Evolutionary conservation across 2,797 vertebrate species (phyloP).

Genomic region (Xyrichtys novacula): DNA sequence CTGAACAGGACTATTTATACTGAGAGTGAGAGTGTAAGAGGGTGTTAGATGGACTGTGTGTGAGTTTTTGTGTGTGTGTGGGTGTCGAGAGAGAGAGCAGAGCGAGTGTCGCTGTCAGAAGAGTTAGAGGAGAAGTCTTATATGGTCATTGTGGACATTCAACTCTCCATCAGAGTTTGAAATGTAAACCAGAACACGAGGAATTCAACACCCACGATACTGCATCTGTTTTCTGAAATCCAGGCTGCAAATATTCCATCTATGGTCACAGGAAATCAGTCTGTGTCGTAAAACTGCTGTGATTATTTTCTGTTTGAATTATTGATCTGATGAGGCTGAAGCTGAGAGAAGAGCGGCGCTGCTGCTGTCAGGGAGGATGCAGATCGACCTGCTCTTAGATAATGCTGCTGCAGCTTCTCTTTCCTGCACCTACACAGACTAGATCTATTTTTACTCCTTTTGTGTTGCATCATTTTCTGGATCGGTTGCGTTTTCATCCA

Average conservation of each 20-base stretch:
- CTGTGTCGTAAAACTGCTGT: not conserved
- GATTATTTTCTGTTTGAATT: constrained; percentile 21
- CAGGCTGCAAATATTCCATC: constrained; percentile 55
- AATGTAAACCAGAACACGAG: constrained; percentile 64
- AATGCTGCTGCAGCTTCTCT: constrained; percentile 23
- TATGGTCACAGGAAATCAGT: constrained; percentile 37
- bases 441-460: constrained; percentile 38
- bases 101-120: constrained; percentile 34
- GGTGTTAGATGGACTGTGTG: constrained; percentile 16
- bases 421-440: constrained; percentile 16
- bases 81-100: constrained; percentile 67
- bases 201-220: constrained; percentile 16
- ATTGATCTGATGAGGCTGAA: constrained; percentile 20
- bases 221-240: constrained; percentile 39
- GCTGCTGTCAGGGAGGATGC: constrained; percentile 24
- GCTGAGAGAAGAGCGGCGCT: not conserved
- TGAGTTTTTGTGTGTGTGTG: constrained; percentile 18
- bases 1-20: constrained; percentile 46
- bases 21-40: constrained; percentile 29
- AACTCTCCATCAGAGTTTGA: constrained; percentile 60
- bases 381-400: constrained; percentile 34
- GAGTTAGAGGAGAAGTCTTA: constrained; percentile 47
- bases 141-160: constrained; percentile 70
- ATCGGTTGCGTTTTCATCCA: constrained; percentile 12
- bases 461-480: constrained; percentile 51